Base-by-base conservation (phyloP, 35 echinoderm and acorn worm genomes). In the Holothuria glaberrima region DNA sequence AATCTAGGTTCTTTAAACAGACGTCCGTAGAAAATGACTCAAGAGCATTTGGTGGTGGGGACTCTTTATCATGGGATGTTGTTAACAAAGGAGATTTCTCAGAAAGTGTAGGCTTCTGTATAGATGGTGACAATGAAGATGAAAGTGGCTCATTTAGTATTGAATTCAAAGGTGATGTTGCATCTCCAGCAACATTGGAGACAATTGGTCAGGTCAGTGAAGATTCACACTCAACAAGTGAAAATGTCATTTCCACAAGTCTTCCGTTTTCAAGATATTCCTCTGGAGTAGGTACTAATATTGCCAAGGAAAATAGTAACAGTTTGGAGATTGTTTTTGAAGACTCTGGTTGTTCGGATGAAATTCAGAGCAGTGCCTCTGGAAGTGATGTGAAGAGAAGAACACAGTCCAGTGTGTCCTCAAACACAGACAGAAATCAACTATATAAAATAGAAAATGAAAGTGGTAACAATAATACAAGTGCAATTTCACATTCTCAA, bases 101-200 rank as follows among this genome's bases (percentile, higher is more conserved):
- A 14, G 50, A 54, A 54, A 54, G 50, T 9, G 13, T 0, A 54
- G 50, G 50, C 50, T 54, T 54, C 50, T 54, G 13, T 12, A 54
- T 54, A 4, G 59, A 62, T 21, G 48, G 44, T 17, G 50, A 54
- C 50, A 54, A 54, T 54, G 50, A 54, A 54, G 94, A 97, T 4
- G 91, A 93, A 28, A 95, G 94, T 38, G 91, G 90, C 9, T 92
- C 94, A 46, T 95, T 92, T 54, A 92, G 94, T 88, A 88, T 92
- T 4, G 91, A 90, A 30, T 92, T 92, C 17, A 71, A 70, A 59
- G 70, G 41, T 87, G 85, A 36, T 22, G 31, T 21, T 9, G 20
- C 62, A 22, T 0, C 61, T 50, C 25, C 66, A 70, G 18, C 30
- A 4, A 61, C 59, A 32, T 2, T 61, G 1, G 54, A 16, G 29